Evolutionary conservation across 2,888 invertebrate genomes (phyloP), one percentile per base, ranked within the genome.

Genomic region (Folsomia candida): DNA sequence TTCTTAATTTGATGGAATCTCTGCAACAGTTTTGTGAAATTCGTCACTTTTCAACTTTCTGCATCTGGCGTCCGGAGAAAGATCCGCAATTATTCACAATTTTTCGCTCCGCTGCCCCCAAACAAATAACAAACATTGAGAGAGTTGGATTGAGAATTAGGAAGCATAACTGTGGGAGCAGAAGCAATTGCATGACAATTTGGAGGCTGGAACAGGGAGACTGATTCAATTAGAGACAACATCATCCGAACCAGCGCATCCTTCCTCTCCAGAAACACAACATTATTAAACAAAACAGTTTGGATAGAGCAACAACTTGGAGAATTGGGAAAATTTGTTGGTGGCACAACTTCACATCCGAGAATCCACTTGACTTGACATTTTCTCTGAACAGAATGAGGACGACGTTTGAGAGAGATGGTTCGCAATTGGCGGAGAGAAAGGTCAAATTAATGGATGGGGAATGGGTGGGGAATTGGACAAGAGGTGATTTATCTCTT

Each of bases 401-500:
- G 37, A 37, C 37, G 37, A 37, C 14, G 37, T 37, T 37, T 37
- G 37, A 37, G 37, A 37, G 37, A 37, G 37, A 37, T 37, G 4
- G 37, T 37, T 37, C 37, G 37, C 37, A 37, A 37, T 37, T 37
- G 37, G 37, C 37, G 37, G 37, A 37, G 37, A 37, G 37, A 37
- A 37, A 37, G 37, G 37, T 37, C 37, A 37, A 37, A 37, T 37
- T 37, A 37, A 37, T 37, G 37, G 37, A 14, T 37, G 37, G 37
- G 37, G 37, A 37, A 37, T 37, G 37, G 37, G 37, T 37, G 37
- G 37, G 37, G 37, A 37, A 37, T 37, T 37, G 37, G 37, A 37
- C 37, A 37, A 4, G 37, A 37, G 37, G 37, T 54, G 54, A 54
- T 54, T 54, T 54, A 54, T 54, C 54, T 54, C 54, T 54, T 54